Conservation (phyloP, 2,888 invertebrate species). For the Sympetrum striolatum region DNA sequence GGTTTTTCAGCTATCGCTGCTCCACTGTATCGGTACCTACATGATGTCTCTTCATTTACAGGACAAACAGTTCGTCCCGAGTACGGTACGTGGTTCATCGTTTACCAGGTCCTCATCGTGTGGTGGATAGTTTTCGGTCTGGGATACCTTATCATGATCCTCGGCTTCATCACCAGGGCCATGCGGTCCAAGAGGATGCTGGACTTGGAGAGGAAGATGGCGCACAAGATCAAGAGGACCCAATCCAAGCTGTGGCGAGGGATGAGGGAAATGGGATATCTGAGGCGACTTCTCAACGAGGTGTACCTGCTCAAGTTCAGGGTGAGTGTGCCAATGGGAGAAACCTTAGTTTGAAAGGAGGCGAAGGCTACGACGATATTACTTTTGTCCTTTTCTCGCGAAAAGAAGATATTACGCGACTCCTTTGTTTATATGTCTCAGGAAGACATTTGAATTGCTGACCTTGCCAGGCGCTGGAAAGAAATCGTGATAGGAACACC, state of each 20-base stretch:
- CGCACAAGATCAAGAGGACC: slow-evolving; percentile 77
- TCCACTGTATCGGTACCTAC: neutral
- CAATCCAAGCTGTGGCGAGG: slow-evolving; percentile 79
- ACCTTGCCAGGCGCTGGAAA: too few relatives aligned
- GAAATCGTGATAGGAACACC: too few relatives aligned
- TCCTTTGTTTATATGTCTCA: too few relatives aligned
- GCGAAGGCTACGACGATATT: too few relatives aligned
- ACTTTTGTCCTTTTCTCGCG: too few relatives aligned
- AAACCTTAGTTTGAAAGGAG: neutral
- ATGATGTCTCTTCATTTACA: neutral
- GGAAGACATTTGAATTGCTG: too few relatives aligned
- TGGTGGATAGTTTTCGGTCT: slow-evolving; percentile 91
- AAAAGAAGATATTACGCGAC: too few relatives aligned
- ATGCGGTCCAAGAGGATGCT: slow-evolving; percentile 78
- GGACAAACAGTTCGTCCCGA: slow-evolving; percentile 49
- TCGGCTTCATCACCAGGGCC: slow-evolving; percentile 82
- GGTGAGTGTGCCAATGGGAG: slow-evolving; percentile 60
- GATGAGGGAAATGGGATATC: slow-evolving; percentile 75
- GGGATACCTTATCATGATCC: slow-evolving; percentile 89
- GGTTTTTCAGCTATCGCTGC: too few relatives aligned
- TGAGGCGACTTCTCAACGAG: slow-evolving; percentile 79
- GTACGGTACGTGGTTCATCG: slow-evolving; percentile 62
- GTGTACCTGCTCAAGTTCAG: slow-evolving; percentile 82
- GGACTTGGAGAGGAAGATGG: slow-evolving; percentile 77
- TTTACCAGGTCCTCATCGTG: slow-evolving; percentile 82